phyloP scores from a whole-genome alignment of 2,797 vertebrate species.

The Melanotaenia trifasciata region DNA sequence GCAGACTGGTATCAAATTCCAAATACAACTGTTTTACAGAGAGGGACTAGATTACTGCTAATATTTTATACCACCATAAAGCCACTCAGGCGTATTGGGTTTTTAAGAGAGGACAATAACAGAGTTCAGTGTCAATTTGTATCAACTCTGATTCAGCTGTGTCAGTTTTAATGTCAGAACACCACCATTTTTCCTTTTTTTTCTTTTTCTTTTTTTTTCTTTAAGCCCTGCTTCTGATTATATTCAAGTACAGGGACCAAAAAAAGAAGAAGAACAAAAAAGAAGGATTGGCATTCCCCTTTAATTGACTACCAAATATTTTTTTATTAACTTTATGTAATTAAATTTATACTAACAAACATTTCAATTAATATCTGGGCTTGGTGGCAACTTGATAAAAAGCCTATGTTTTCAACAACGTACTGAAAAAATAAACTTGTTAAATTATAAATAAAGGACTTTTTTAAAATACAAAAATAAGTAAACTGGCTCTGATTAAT shows the following conservation, averaged over 20 bases:
- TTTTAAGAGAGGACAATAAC: conserved; percentile 77
- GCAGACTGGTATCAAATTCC: conserved; percentile 65
- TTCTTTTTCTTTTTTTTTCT: conserved; percentile 4
- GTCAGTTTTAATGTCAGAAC: conserved; percentile 56
- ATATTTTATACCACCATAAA: conserved; percentile 73
- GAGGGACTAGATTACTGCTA: conserved; percentile 68
- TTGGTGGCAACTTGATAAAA: neutral
- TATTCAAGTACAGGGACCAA: conserved; percentile 30
- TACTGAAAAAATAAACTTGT: neutral
- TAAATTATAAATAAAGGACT: neutral
- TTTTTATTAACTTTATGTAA: no score
- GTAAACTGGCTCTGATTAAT: neutral
- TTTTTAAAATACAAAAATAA: neutral
- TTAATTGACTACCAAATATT: conserved; percentile 17
- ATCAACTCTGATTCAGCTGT: conserved; percentile 65
- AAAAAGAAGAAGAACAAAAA: conserved; percentile 6
- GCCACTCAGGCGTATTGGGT: conserved; percentile 65
- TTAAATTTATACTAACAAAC: neutral
- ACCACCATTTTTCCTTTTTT: neutral
- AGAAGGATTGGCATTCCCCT: neutral
- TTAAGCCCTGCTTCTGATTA: conserved; percentile 28
- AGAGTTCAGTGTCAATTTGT: conserved; percentile 71
- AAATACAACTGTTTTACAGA: conserved; percentile 70
- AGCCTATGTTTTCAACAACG: neutral
- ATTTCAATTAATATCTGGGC: neutral